phyloP scores from a whole-genome alignment of 2,113 vertebrate genomes.

The Oreochromis spilurus region DNA sequence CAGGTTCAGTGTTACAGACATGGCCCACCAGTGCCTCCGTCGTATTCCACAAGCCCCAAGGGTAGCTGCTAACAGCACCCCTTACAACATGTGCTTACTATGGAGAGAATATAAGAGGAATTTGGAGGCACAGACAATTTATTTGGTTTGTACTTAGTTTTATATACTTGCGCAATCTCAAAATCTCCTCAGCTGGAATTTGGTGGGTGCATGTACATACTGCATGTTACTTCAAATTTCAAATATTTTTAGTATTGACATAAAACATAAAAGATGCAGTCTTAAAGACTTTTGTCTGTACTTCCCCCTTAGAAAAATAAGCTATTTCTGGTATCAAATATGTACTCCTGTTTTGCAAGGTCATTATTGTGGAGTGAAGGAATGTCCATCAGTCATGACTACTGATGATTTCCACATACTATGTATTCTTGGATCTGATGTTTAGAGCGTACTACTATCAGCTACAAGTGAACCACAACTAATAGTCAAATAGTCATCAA shows the following conservation, averaged over 20 bases:
- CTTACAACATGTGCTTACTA: not conserved
- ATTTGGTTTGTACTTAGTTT: constrained; percentile 2
- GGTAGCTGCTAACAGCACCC: not conserved
- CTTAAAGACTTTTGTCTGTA: not conserved
- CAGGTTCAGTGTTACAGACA: constrained; percentile 40
- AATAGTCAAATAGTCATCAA: not conserved
- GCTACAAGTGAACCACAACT: not conserved
- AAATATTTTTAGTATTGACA: not conserved
- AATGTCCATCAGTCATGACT: fast-evolving
- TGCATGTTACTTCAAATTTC: not conserved
- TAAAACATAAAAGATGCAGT: not conserved
- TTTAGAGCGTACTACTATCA: not conserved
- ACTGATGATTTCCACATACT: not conserved
- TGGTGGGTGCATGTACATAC: not conserved
- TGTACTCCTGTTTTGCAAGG: not conserved
- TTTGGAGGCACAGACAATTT: not conserved
- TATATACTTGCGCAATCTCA: not conserved
- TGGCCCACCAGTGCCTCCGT: constrained; percentile 20
- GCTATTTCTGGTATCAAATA: not conserved
- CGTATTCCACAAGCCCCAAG: constrained; percentile 11
- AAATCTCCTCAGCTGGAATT: not conserved
- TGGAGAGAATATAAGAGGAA: not conserved
- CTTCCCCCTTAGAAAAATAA: not conserved
- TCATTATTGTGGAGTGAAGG: not conserved
- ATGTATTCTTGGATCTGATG: not conserved